Base-by-base conservation (phyloP, 2,797 vertebrate species). In the Catostomus latipinnis region DNA sequence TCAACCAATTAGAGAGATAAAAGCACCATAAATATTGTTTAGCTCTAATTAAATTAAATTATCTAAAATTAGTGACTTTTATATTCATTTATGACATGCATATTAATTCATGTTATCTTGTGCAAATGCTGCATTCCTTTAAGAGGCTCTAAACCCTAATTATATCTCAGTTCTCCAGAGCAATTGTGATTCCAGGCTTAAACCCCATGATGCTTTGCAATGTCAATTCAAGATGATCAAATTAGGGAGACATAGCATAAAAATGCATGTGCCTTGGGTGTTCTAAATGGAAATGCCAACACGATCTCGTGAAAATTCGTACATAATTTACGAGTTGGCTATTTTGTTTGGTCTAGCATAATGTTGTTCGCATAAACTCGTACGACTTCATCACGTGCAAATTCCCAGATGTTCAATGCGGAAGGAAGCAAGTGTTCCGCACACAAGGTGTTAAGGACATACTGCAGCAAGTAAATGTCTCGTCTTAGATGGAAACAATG, bases 221-320 rank as follows among this genome's bases (percentile, higher is more conserved):
- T 92, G 87, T 92, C 91, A 92, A 93, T 93, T 81, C 14, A 81
- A 85, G 79, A 83, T 89, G 88, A 91, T 93, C 92, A 90, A 91
- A 91, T 91, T 87, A 91, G 83, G 83, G 69, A 69, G 73, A 82
- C 76, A 56, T 66, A 67, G 78, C 74, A 83, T 81, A 65, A 60
- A 88, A 75, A 78, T 65, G 85, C 83, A 56, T 78, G 63, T 72
- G 81, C 85, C 89, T 87, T 79, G 57, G 72, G 85, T 81, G 71
- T 54, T 16, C 48, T 52, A 54, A 62, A 74, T 12, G 43, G 46
- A 57, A 57, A 78, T 16, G 61, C 79, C 81, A 22, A 22, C 22
- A 22, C 22, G 22, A 34, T 34, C 34, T 34, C 34, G 2, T 34
- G 34, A 34, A 1, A 34, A 34, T 34, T 34, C 34, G 3, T 34